phyloP scores from a whole-genome alignment of 2,113 vertebrate species.

The Globicephala melas region DNA sequence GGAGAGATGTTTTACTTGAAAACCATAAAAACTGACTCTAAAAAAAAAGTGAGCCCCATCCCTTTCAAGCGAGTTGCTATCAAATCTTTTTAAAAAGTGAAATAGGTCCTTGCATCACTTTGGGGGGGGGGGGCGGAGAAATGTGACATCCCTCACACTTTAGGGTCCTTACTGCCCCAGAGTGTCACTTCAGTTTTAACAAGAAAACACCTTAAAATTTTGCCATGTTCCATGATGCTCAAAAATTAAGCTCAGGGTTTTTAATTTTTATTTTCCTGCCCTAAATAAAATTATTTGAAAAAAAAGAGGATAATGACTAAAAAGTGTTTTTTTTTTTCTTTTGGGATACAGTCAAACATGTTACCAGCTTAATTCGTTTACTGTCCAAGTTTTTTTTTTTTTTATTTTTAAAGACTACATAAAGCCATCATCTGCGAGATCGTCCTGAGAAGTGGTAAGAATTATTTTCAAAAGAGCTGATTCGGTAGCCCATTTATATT shows the following conservation, averaged over 20 bases:
- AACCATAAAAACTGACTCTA: background rate
- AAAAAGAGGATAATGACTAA: background rate
- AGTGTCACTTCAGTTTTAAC: background rate
- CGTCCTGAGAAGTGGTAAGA: background rate
- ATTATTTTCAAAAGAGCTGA: conserved; percentile 40
- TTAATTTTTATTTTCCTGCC: background rate
- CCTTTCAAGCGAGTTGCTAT: background rate
- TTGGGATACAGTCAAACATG: background rate
- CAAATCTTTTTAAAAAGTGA: background rate
- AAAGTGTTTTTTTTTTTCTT: background rate
- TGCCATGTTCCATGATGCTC: conserved; percentile 8
- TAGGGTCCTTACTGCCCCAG: background rate
- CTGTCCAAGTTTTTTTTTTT: background rate
- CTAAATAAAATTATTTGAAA: background rate
- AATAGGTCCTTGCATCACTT: background rate
- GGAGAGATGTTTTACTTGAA: background rate
- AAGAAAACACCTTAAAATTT: background rate
- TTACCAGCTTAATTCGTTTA: conserved; percentile 26
- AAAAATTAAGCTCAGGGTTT: background rate
- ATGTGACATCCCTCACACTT: background rate
- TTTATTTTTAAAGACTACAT: background rate
- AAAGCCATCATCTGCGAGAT: conserved; percentile 21
- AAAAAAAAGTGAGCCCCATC: background rate
- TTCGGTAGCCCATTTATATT: background rate
- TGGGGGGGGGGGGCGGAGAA: background rate